Conservation (phyloP, 2,888 invertebrate species). For the Osmoderma eremita region DNA sequence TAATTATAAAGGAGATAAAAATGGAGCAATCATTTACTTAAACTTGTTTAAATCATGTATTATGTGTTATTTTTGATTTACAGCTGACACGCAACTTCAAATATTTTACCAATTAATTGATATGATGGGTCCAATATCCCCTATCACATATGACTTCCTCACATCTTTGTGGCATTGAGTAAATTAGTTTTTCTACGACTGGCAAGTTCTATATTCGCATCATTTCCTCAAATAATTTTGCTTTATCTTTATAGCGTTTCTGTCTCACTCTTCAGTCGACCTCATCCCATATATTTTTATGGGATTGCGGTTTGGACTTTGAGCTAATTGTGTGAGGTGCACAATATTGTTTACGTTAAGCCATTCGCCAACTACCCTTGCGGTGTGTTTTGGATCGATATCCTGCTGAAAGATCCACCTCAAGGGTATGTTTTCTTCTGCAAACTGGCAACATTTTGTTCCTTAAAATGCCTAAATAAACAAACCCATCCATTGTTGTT, state of each 20-base stretch:
- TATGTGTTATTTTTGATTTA: neutral
- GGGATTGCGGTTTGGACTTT: neutral
- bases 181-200: too few relatives aligned
- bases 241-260: constrained; percentile 4
- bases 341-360: neutral
- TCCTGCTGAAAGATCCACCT: neutral
- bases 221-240: constrained; percentile 8
- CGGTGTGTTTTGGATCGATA: constrained; percentile 6
- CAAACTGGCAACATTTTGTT: neutral
- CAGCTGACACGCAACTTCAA: neutral
- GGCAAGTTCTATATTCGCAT: neutral
- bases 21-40: too few relatives aligned
- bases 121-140: too few relatives aligned
- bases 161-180: neutral
- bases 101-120: neutral
- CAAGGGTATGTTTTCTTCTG: neutral
- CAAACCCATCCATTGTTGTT: neutral
- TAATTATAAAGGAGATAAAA: neutral
- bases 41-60: neutral
- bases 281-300: constrained; percentile 1
- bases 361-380: constrained; percentile 4
- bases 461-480: too few relatives aligned
- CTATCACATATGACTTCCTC: neutral
- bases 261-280: neutral
- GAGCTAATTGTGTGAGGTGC: neutral